phyloP scores from a whole-genome alignment of 2,797 vertebrate genomes.

The Ctenopoma kingsleyae region DNA sequence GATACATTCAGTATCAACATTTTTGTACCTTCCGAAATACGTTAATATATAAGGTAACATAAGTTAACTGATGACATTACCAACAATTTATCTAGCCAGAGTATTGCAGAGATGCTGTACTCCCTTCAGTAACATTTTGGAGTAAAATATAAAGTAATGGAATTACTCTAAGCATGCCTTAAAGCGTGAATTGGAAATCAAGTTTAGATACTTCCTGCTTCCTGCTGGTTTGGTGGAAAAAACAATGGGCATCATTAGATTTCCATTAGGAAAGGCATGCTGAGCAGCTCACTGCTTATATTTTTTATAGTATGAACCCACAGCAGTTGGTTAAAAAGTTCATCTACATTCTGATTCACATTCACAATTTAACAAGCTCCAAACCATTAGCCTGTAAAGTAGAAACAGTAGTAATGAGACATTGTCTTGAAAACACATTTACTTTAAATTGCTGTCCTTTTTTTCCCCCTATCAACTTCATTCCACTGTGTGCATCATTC shows the following conservation, averaged over 20 bases:
- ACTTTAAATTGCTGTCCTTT: constrained; percentile 27
- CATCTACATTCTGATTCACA: constrained; percentile 11
- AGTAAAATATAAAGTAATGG: neutral
- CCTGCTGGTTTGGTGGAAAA: neutral
- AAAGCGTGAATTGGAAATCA: neutral
- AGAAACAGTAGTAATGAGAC: neutral
- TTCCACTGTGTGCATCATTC: neutral
- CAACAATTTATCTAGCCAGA: no score
- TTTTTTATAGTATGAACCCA: neutral
- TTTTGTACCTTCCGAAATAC: no score
- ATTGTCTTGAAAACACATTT: constrained; percentile 6
- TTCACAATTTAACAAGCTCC: constrained; percentile 1
- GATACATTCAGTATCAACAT: no score
- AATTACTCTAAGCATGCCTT: neutral
- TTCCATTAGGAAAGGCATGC: neutral
- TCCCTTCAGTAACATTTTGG: neutral
- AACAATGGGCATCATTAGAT: neutral
- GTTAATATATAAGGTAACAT: no score
- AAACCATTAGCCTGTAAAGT: constrained; percentile 9
- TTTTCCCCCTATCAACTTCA: neutral
- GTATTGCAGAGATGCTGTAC: no score
- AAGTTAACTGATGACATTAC: no score
- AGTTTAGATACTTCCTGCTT: neutral
- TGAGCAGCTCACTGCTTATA: neutral
- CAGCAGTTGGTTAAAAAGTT: constrained; percentile 2